Evolutionary conservation across 2,888 invertebrate species (phyloP).

Genomic region (Lymantria monacha): DNA sequence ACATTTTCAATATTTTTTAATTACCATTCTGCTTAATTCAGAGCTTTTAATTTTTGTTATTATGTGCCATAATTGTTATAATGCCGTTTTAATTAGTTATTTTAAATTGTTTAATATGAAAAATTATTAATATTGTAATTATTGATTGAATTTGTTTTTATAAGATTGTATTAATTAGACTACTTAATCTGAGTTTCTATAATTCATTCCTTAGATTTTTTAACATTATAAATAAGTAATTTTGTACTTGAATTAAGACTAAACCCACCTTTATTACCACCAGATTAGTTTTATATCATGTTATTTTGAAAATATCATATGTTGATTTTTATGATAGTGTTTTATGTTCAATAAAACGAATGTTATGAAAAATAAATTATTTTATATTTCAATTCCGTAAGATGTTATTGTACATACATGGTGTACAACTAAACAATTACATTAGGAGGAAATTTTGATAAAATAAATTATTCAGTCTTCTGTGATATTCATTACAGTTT

Average conservation of each 20-base stretch:
- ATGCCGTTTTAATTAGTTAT: neutral
- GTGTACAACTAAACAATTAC: slow-evolving; percentile 58
- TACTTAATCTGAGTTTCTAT: too few species aligned
- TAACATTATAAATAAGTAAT: too few species aligned
- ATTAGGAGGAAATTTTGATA: slow-evolving; percentile 49
- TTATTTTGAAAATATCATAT: slow-evolving; percentile 14
- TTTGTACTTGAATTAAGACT: slow-evolving; percentile 8
- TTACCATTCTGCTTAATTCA: too few species aligned
- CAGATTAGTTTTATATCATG: slow-evolving; percentile 32
- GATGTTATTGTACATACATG: slow-evolving; percentile 37
- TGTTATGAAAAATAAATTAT: slow-evolving; percentile 72
- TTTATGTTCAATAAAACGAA: slow-evolving; percentile 52
- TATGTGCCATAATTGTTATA: neutral
- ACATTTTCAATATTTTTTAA: too few species aligned
- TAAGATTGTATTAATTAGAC: too few species aligned
- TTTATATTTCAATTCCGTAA: slow-evolving; percentile 65
- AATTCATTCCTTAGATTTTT: too few species aligned
- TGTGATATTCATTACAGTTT: slow-evolving; percentile 70
- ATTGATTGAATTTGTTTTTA: too few species aligned
- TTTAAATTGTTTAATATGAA: neutral
- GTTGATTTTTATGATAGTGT: slow-evolving; percentile 32
- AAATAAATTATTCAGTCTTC: slow-evolving; percentile 76
- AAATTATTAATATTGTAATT: too few species aligned
- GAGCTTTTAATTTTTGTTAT: too few species aligned
- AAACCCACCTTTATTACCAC: slow-evolving; percentile 27